Evolutionary conservation across 2,113 vertebrate species (phyloP).

Genomic region (Antechinus stuartii): DNA sequence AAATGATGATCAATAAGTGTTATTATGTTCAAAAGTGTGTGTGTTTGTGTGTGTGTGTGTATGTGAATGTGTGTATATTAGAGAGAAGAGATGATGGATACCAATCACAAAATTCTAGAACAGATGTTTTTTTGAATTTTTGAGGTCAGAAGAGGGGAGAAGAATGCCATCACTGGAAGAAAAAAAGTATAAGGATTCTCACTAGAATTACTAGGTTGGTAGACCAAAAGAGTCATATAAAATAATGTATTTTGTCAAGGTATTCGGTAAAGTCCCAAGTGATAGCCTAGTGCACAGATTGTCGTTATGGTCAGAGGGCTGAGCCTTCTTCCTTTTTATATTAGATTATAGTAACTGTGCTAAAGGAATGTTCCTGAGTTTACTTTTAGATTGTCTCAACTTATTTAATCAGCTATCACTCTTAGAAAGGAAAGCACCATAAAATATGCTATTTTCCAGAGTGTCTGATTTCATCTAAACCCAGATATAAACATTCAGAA

Average conservation of each 20-base stretch:
- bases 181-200: background rate
- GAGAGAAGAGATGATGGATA: background rate
- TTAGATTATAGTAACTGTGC: background rate
- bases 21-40: background rate
- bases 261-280: background rate
- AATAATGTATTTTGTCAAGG: background rate
- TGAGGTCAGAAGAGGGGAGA: too few relatives aligned
- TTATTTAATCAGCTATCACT: background rate
- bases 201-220: background rate
- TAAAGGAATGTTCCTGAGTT: background rate
- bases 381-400: background rate
- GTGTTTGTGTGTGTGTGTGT: background rate
- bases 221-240: background rate
- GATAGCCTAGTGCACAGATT: background rate
- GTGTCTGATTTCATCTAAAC: background rate
- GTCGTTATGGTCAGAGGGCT: background rate
- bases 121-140: background rate
- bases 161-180: background rate
- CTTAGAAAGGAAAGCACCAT: background rate
- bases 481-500: background rate
- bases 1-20: background rate
- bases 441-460: background rate
- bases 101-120: background rate
- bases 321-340: background rate
- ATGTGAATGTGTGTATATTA: background rate